Evolutionary conservation across 2,888 invertebrate genomes (phyloP), one percentile per base, ranked within the genome.

Genomic region (Portevinia maculata): DNA sequence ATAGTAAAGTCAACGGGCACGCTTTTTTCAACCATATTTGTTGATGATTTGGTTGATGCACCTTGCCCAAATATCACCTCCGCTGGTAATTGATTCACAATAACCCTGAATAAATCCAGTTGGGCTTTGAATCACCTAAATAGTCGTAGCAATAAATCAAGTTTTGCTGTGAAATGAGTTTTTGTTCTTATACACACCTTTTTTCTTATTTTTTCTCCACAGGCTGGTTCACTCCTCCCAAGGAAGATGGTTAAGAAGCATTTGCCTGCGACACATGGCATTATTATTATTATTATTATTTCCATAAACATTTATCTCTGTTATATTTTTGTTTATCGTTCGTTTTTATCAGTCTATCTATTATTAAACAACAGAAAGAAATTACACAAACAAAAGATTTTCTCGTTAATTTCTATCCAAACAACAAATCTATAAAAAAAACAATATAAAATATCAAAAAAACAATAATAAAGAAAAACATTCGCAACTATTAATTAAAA

Each of bases 151-250:
- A n/a, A n/a, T n/a, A n/a, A n/a, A n/a, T n/a, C n/a, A n/a, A n/a
- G n/a, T n/a, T n/a, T n/a, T n/a, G n/a, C n/a, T n/a, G n/a, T n/a
- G n/a, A n/a, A n/a, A n/a, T n/a, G n/a, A n/a, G n/a, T n/a, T n/a
- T n/a, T n/a, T n/a, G n/a, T n/a, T 6, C 37, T 37, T 4, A 4
- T 37, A n/a, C n/a, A 37, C 21, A 28, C 19, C n/a, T 46, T 6
- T 30, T 6, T 75, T 37, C 13, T 60, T 76, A 85, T 70, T 86
- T 88, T 84, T 76, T 86, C 93, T 92, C 19, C 7, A 11, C 92
- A 96, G 96, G 96, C 86, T 96, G 96, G 96, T 96, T 96, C 91
- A 96, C 96, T 88, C 96, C 96, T 67, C 96, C 96, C 30, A 96
- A 96, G 91, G 96, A 96, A 92, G 96, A 96, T 92, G 96, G 96